These are phyloP conservation scores for Phylloscopus collybita DNA, from an alignment of 2,797 vertebrate species.

Conservation along the genomic window DNA sequence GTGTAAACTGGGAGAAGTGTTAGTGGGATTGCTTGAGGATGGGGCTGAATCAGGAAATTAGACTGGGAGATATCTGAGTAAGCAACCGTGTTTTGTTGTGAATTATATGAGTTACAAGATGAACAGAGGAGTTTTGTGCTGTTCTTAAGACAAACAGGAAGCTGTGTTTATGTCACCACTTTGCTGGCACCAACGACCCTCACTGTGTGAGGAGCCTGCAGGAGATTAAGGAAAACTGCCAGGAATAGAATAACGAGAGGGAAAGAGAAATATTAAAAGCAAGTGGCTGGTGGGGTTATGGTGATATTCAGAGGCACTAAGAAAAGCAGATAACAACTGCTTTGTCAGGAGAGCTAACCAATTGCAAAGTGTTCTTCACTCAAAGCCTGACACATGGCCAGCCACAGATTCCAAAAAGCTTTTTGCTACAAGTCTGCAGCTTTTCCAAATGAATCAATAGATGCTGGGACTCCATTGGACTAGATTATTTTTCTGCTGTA, in stretches of 20 bases:
- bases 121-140: conserved; percentile 11
- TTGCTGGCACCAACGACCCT: background rate
- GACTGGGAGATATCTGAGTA: conserved; percentile 41
- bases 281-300: background rate
- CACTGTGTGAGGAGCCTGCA: background rate
- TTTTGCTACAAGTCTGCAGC: conserved; percentile 27
- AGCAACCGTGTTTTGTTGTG: conserved; percentile 31
- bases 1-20: conserved; percentile 18
- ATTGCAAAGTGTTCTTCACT: conserved; percentile 20
- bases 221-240: background rate
- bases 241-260: background rate
- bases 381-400: conserved; percentile 39
- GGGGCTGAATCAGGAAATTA: background rate
- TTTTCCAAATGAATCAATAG: conserved; percentile 54
- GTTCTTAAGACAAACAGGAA: background rate
- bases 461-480: background rate
- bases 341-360: background rate
- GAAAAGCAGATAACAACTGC: background rate
- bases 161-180: background rate
- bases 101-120: conserved; percentile 42
- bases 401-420: conserved; percentile 31
- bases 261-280: background rate
- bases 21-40: conserved; percentile 23
- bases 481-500: conserved; percentile 34
- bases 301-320: background rate